A percentile compares a stretch with the other conserved stretches of the same genome.
phyloP scores from a whole-genome alignment of 2,797 vertebrate species.

The Steatocranus sp. region DNA sequence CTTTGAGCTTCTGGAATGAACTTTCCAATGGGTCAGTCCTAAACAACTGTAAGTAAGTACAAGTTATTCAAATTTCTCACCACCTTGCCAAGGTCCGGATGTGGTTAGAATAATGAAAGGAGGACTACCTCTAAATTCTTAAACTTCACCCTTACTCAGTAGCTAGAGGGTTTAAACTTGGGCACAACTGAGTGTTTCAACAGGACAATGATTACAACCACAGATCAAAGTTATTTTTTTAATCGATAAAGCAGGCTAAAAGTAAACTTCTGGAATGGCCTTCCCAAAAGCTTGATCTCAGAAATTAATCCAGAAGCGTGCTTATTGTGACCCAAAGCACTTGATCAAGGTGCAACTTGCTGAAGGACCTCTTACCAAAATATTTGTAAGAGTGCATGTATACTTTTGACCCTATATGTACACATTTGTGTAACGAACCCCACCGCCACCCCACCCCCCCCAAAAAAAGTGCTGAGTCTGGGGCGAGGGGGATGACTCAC shows the following conservation, averaged over 20 bases:
- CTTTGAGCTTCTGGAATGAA: neutral
- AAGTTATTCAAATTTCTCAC: neutral
- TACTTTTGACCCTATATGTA: neutral
- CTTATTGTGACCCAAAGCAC: neutral
- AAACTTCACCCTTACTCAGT: neutral
- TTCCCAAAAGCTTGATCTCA: neutral
- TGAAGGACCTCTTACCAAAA: neutral
- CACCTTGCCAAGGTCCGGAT: neutral
- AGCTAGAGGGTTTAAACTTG: neutral
- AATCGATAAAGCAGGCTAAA: accelerated
- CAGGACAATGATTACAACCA: accelerated
- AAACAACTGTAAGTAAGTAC: neutral
- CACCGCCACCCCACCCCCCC: too few species aligned
- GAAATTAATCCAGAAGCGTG: neutral
- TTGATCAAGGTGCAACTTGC: accelerated
- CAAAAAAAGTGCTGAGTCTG: neutral
- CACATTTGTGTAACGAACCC: neutral
- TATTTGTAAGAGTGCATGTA: neutral
- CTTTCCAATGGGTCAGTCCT: accelerated
- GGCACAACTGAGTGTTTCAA: neutral
- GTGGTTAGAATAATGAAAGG: neutral
- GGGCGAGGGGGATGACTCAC: accelerated
- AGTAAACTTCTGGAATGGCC: neutral
- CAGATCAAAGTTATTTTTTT: neutral
- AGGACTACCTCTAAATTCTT: neutral